These are phyloP conservation scores for Lasioglossum villosulum DNA, from an alignment of 2,888 invertebrate species.

Conservation along the genomic window DNA sequence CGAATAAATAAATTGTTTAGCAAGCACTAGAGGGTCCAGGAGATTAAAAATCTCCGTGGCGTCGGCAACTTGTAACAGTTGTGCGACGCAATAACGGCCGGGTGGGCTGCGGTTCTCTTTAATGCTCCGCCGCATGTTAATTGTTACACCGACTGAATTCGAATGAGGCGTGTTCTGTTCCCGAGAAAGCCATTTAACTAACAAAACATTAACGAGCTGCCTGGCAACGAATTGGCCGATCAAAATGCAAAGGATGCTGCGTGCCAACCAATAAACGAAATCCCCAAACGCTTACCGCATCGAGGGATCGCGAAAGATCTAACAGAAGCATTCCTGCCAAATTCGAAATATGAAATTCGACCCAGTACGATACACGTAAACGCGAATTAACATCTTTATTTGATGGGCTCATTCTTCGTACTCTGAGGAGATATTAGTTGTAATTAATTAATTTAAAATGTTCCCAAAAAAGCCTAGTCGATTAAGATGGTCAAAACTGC, in stretches of 20 bases:
- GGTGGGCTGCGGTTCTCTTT: neutral
- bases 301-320: neutral
- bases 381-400: neutral
- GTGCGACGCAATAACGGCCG: neutral
- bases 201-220: slow-evolving; percentile 10
- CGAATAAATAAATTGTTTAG: neutral
- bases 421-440: too few species aligned
- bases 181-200: slow-evolving; percentile 1
- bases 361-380: neutral
- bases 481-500: too few species aligned
- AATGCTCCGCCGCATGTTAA: slow-evolving; percentile 22
- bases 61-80: neutral
- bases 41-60: neutral
- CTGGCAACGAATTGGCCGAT: neutral
- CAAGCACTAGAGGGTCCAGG: neutral
- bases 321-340: neutral
- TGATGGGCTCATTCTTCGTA: too few species aligned
- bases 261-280: neutral
- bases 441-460: too few species aligned
- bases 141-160: slow-evolving; percentile 7
- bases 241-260: neutral
- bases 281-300: neutral
- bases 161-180: neutral
- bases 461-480: too few species aligned
- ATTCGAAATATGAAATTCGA: neutral